These are phyloP conservation scores for Rhipidura dahli DNA, from an alignment of 2,113 vertebrate genomes.

Conservation along the genomic window DNA sequence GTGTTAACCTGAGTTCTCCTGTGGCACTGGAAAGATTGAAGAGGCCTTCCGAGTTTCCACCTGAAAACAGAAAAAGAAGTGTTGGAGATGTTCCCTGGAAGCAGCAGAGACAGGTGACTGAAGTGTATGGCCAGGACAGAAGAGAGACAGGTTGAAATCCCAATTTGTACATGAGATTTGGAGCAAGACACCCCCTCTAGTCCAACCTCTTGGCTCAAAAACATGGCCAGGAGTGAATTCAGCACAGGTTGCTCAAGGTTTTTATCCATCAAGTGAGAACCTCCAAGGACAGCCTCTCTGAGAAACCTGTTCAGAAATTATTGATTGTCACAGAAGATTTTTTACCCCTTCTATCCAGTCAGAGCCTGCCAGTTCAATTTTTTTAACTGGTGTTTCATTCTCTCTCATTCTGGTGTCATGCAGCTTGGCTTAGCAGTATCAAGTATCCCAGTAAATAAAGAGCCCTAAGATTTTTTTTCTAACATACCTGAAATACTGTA, in stretches of 20 bases:
- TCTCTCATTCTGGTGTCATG: neutral
- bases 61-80: neutral
- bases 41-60: conserved; percentile 39
- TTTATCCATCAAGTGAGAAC: neutral
- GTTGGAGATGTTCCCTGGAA: neutral
- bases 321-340: neutral
- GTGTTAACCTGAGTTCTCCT: conserved; percentile 39
- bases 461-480: neutral
- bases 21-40: conserved; percentile 45
- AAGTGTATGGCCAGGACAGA: neutral
- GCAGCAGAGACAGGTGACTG: neutral
- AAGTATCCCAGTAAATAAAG: neutral
- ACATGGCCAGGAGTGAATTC: neutral
- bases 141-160: neutral
- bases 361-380: neutral
- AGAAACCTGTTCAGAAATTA: neutral
- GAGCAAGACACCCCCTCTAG: neutral
- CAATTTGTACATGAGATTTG: neutral
- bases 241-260: neutral
- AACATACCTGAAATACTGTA: conserved; percentile 56
- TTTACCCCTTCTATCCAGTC: neutral
- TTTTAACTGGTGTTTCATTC: too few species aligned
- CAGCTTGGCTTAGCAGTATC: neutral
- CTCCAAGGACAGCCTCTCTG: neutral
- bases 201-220: neutral